phyloP scores from a whole-genome alignment of 1,140 invertebrate genomes.

The Galendromus occidentalis region DNA sequence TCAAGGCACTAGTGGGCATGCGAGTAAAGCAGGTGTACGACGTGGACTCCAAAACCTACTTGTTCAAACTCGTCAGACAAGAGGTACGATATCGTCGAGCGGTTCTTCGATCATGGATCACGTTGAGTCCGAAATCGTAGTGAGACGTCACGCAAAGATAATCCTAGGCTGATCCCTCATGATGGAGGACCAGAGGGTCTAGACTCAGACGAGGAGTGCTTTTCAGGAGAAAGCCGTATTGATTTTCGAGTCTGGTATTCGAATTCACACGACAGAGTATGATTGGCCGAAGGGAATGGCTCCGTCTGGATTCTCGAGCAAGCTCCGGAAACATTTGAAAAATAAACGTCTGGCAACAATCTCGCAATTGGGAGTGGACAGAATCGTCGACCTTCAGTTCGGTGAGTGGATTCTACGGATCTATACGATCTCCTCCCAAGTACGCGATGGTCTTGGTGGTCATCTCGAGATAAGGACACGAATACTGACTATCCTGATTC shows the following conservation, averaged over 20 bases:
- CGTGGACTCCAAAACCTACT: slow-evolving; percentile 86
- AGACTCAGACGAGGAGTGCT: slow-evolving; percentile 25
- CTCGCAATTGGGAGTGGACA: slow-evolving; percentile 61
- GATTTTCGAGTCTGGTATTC: slow-evolving; percentile 76
- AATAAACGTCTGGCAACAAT: slow-evolving; percentile 79
- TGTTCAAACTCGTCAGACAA: slow-evolving; percentile 47
- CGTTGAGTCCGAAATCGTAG: too few relatives aligned
- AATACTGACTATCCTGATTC: too few relatives aligned
- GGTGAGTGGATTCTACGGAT: slow-evolving; percentile 33
- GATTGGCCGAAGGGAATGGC: slow-evolving; percentile 95
- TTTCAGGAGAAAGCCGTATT: slow-evolving; percentile 52
- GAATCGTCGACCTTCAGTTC: slow-evolving; percentile 81
- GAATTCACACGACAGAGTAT: slow-evolving; percentile 81
- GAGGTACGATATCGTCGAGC: slow-evolving; percentile 14
- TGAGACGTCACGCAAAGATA: too few relatives aligned
- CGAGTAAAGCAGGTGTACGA: slow-evolving; percentile 93
- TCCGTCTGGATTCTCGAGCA: slow-evolving; percentile 93
- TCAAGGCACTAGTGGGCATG: slow-evolving; percentile 64
- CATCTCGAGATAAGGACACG: too few relatives aligned
- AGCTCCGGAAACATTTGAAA: slow-evolving; percentile 88
- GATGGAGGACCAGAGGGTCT: slow-evolving; percentile 20
- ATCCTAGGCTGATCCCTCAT: too few relatives aligned
- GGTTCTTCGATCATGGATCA: too few relatives aligned
- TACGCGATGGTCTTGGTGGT: too few relatives aligned
- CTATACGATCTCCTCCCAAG: too few relatives aligned